Conservation (phyloP, 1,140 invertebrate species). For the Drosophila ogumai region DNA sequence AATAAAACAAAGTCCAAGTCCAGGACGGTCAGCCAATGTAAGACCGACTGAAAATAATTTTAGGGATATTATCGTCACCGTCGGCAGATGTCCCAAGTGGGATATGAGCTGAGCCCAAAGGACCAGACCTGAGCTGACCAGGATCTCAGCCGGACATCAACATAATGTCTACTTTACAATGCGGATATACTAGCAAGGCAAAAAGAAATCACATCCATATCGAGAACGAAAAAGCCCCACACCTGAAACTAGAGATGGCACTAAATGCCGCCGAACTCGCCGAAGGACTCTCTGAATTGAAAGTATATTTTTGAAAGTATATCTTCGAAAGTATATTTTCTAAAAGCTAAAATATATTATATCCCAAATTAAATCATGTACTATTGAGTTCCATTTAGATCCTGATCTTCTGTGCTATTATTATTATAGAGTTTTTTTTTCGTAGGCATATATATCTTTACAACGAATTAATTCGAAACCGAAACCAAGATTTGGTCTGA, state of each 20-base stretch:
- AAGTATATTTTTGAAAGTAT: no score
- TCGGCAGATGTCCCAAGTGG: slow-evolving; percentile 75
- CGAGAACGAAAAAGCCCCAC: slow-evolving; percentile 13
- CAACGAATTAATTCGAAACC: neutral
- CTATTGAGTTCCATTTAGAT: no score
- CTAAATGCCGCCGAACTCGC: neutral
- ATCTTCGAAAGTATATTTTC: no score
- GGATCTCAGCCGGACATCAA: slow-evolving; percentile 60
- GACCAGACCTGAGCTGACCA: slow-evolving; percentile 11
- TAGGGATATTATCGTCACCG: slow-evolving; percentile 74
- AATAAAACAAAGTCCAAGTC: slow-evolving; percentile 77
- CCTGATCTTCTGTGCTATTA: no score
- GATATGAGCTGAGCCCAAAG: slow-evolving; percentile 59
- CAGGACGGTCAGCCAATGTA: slow-evolving; percentile 47
- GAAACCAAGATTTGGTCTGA: neutral
- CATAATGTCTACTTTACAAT: slow-evolving; percentile 83
- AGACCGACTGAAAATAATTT: slow-evolving; percentile 79
- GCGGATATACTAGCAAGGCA: slow-evolving; percentile 72
- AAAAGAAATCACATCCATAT: slow-evolving; percentile 81
- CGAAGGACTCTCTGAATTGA: neutral
- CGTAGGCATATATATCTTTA: neutral
- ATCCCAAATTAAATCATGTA: no score
- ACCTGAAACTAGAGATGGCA: slow-evolving; percentile 17
- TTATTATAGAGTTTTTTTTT: neutral
- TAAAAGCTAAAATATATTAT: no score